Evolutionary conservation across 2,113 vertebrate genomes (phyloP).

Genomic region (Mesocricetus auratus): DNA sequence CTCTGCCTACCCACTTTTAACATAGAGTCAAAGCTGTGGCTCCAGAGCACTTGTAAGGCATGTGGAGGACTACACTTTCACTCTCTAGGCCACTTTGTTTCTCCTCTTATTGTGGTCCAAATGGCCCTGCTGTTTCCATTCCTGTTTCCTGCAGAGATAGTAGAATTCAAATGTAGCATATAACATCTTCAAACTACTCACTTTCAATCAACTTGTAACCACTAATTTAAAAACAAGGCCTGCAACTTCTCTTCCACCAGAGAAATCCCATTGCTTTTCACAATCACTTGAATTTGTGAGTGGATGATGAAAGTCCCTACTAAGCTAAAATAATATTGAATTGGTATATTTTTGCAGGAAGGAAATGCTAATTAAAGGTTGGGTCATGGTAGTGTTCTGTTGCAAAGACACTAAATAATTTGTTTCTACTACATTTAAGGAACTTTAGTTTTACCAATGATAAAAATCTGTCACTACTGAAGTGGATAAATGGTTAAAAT

Average conservation of each 20-base stretch:
- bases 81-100: not conserved
- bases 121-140: not conserved
- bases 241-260: not conserved
- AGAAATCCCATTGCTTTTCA: not conserved
- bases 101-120: not conserved
- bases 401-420: not conserved
- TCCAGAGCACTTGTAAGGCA: not conserved
- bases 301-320: not conserved
- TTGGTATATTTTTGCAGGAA: not conserved
- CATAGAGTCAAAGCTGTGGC: not conserved
- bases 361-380: not conserved
- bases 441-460: not conserved
- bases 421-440: not conserved
- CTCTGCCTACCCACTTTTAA: not conserved
- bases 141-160: not conserved
- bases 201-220: not conserved
- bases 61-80: not conserved
- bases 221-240: not conserved
- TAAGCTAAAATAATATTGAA: not conserved
- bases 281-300: not conserved
- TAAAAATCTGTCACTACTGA: not conserved
- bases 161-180: not conserved
- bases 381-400: not conserved
- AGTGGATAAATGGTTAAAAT: conserved; percentile 14
- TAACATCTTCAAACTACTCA: not conserved